A percentile compares a stretch with the other conserved stretches of the same genome.
phyloP scores from a whole-genome alignment of 1,140 invertebrate species.

The Tetranychus cinnabarinus region DNA sequence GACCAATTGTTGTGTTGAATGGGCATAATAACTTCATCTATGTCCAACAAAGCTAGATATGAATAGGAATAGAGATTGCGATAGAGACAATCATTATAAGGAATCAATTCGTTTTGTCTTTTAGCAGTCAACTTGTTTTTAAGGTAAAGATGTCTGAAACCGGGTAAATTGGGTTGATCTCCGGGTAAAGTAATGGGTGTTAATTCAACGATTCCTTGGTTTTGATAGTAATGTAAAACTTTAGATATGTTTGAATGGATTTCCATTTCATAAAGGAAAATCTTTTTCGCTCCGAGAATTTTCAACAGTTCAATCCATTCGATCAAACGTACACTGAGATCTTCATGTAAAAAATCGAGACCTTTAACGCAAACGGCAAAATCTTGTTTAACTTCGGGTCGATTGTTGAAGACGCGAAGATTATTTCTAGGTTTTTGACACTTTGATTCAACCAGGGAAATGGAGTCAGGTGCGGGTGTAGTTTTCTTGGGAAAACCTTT shows the following conservation, averaged over 20 bases:
- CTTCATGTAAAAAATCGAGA: conserved; percentile 72
- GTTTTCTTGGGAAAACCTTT: background rate
- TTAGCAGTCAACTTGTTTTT: conserved; percentile 70
- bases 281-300: conserved; percentile 66
- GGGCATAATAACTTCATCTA: conserved; percentile 86
- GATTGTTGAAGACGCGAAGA: conserved; percentile 55
- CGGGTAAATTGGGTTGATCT: conserved; percentile 65
- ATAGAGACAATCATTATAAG: conserved; percentile 90
- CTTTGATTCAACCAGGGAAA: conserved; percentile 56
- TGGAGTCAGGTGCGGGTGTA: conserved; percentile 41
- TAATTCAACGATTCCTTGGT: conserved; percentile 46
- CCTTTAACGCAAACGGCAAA: conserved; percentile 87
- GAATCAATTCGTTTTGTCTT: conserved; percentile 77
- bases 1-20: conserved; percentile 47
- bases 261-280: conserved; percentile 73
- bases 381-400: conserved; percentile 34
- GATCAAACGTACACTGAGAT: conserved; percentile 62
- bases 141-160: conserved; percentile 63
- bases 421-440: conserved; percentile 67
- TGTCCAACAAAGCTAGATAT: conserved; percentile 68
- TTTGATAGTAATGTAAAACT: conserved; percentile 54
- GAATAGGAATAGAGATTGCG: conserved; percentile 71
- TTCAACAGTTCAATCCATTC: conserved; percentile 79
- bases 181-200: conserved; percentile 69
- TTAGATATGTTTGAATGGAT: conserved; percentile 75